Evolutionary conservation across 2,797 vertebrate genomes (phyloP), one percentile per base, ranked within the genome.

Genomic region (Argya squamiceps): DNA sequence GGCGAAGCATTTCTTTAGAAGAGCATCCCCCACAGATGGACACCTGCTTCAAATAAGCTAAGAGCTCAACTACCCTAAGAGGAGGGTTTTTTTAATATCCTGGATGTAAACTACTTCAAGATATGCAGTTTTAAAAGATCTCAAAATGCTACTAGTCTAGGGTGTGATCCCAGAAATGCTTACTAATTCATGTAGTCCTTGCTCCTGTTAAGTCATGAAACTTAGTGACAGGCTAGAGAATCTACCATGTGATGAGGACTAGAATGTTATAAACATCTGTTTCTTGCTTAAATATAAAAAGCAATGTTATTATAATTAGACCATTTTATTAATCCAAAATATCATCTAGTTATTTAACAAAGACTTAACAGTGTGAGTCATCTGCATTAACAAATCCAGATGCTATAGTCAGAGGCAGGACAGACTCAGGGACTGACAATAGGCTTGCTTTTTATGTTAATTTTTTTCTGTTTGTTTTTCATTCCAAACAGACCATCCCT

Each of bases 311-410:
- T 91, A 93, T 90, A 90, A 94, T 93, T 93, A 84, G 83, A 88
- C 44, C 17, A 86, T 75, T 91, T 92, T 69, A 96, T 93, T 96
- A 95, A 95, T 86, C 37, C 30, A 90, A 83, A 96, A 96, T 93
- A 96, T 89, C 46, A 81, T 75, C 74, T 92, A 90, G 79, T 87
- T 94, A 94, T 94, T 96, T 93, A 90, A 92, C 77, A 87, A 96
- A 88, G 85, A 90, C 52, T 59, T 96, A 88, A 88, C 55, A 92
- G 74, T 52, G 17, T 86, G 55, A 96, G 44, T 94, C 89, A 90
- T 78, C 82, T 94, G 47, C 41, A 86, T 86, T 95, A 95, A 90
- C 67, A 90, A 89, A 94, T 90, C 70, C 92, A 94, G 85, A 91
- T 96, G 76, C 82, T 92, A 86, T 74, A 93, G 73, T 91, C 76